Evolutionary conservation across 2,888 invertebrate genomes (phyloP).

Genomic region (Athetis lepigone): DNA sequence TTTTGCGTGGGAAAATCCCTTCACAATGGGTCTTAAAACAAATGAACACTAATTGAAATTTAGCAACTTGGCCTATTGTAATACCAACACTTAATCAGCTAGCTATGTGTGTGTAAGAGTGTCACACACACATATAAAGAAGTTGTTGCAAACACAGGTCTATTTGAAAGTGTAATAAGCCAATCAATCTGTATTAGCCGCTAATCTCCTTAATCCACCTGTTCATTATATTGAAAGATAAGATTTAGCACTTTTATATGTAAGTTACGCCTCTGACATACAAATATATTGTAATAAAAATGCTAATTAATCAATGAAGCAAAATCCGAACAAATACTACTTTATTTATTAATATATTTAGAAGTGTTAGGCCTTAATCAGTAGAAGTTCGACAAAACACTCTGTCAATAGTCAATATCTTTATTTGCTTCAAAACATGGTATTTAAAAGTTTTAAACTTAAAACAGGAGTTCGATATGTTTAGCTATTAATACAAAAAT

Average conservation of each 20-base stretch:
- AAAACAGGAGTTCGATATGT: too few relatives aligned
- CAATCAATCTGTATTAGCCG: slow-evolving; percentile 55
- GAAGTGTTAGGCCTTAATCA: background rate
- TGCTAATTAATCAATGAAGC: slow-evolving; percentile 22
- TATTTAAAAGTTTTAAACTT: too few relatives aligned
- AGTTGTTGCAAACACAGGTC: slow-evolving; percentile 8
- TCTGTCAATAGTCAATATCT: too few relatives aligned
- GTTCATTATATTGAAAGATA: slow-evolving; percentile 25
- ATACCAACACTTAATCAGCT: background rate
- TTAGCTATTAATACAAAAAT: too few relatives aligned
- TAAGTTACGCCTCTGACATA: slow-evolving; percentile 19
- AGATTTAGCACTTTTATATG: slow-evolving; percentile 15
- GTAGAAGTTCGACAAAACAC: too few relatives aligned
- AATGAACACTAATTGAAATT: slow-evolving; percentile 39
- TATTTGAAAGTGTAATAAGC: slow-evolving; percentile 39
- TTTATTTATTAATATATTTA: background rate
- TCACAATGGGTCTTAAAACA: slow-evolving; percentile 19
- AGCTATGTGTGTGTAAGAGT: background rate
- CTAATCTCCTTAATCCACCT: slow-evolving; percentile 40
- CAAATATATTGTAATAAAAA: slow-evolving; percentile 1
- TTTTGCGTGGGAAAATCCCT: slow-evolving; percentile 27
- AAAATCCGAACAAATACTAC: background rate
- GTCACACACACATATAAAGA: slow-evolving; percentile 6
- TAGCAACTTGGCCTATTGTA: slow-evolving; percentile 11
- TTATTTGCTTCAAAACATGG: too few relatives aligned